Conservation (phyloP, 2,797 vertebrate species). For the Ibycter americanus region DNA sequence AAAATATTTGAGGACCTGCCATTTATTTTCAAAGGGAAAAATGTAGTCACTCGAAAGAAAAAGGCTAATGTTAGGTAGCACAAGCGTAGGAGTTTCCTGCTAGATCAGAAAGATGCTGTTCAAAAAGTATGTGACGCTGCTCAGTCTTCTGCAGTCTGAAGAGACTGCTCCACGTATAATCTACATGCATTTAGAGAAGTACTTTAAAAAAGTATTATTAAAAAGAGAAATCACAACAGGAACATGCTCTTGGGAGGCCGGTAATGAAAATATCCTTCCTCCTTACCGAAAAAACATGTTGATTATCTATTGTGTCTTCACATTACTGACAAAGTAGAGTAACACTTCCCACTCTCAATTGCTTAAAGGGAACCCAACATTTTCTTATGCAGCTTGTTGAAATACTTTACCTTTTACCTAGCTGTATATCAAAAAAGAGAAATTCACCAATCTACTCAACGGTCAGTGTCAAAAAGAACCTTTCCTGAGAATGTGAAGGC, state of each 20-base stretch:
- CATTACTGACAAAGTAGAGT: not conserved
- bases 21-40: not conserved
- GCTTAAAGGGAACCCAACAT: not conserved
- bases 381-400: not conserved
- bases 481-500: not conserved
- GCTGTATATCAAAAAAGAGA: not conserved
- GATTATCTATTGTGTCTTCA: not conserved
- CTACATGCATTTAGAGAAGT: not conserved
- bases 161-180: not conserved
- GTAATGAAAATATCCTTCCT: conserved; percentile 34
- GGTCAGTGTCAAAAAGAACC: not conserved
- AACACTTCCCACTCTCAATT: not conserved
- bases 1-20: not conserved
- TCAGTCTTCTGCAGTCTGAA: not conserved
- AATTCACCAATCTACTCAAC: not conserved
- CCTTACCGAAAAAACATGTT: not conserved
- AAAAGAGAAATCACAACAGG: conserved; percentile 46
- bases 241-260: not conserved
- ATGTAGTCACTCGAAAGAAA: not conserved
- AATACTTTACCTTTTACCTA: not conserved
- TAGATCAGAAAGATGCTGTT: not conserved
- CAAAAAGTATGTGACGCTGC: not conserved
- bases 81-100: not conserved
- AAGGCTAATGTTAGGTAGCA: not conserved
- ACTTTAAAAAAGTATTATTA: not conserved